Base-by-base conservation (phyloP, 2,797 vertebrate species). In the Lacerta viridis region DNA sequence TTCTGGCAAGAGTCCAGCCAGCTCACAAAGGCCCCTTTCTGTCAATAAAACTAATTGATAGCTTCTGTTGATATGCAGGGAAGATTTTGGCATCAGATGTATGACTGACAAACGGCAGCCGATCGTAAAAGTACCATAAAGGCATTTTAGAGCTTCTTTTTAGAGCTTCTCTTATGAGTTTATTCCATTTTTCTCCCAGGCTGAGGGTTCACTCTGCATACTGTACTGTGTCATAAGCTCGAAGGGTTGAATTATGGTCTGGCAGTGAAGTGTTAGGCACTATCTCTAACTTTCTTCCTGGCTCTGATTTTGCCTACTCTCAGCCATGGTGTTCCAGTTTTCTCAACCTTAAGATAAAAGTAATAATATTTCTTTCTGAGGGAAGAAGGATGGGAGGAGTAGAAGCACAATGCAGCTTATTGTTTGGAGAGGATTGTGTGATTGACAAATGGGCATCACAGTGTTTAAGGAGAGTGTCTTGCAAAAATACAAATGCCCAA, bases 71-170 rank as follows among this genome's bases (percentile, higher is more conserved):
- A 13, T 72, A 81, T 87, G 59, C 89, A 36, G 72, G 10, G 66
- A 90, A 81, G 0, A 0, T 89, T 80, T 89, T 85, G 69, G 25
- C 18, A 87, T 88, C 81, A 77, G 59, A 36, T 17, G 27, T 10
- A 33, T 66, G 66, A 82, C 36, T 79, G 80, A 92, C 20, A 91
- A 89, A 78, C 76, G 39, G 79, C 2, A 66, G 77, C 18, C 86
- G 41, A 85, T 87, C 6, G 86, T 83, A 69, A 78, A 41, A 0
- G 0, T 2, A 11, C 6, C 77, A 8, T 23, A 77, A 76, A 82
- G 71, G 25, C 72, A 81, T 27, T 88, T 92, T 83, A 87, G 13
- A 89, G 27, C 77, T 90, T 80, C 29, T 88, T 33, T 88, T 92
- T 83, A 87, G 17, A 89, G 25, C 77, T 90, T 80, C 29, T 87